Evolutionary conservation across 2,888 invertebrate genomes (phyloP), one percentile per base, ranked within the genome.

Genomic region (Eilema caniola): DNA sequence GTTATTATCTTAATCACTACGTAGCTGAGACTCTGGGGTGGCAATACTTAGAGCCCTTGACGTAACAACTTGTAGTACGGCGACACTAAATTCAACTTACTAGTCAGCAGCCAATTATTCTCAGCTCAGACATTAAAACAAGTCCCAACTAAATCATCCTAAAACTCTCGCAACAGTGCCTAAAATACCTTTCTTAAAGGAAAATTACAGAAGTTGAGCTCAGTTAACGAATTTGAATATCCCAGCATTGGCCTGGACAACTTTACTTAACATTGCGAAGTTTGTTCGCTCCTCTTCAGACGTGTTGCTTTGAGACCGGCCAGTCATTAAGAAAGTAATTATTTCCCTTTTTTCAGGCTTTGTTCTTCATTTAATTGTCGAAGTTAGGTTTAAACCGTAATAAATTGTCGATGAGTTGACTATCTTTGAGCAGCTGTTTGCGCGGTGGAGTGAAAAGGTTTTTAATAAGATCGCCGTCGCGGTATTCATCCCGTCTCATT

Each of bases 281-380:
- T 83, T 83, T 65, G 69, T 67, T 71, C 61, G 60, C 67, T 76
- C 74, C 71, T 70, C 80, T 75, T 75, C 41, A 69, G 74, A 71
- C 80, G 78, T 79, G 82, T 80, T 76, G 79, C 82, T 84, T 84
- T 83, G 83, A 84, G 77, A 82, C 81, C 80, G 79, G 79, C 59
- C 87, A 89, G 87, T 92, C 92, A 89, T 93, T 93, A 92, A 88
- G 88, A 89, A 90, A 90, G 89, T 89, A 90, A 91, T 92, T 91
- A 89, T 92, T 92, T 91, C 85, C 85, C 78, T 89, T 89, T 89
- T 90, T 90, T 88, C 71, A 78, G 83, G 84, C 88, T 90, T 90
- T 90, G 90, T 90, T 86, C 84, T 85, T 90, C 87, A 83, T 92
- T 92, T 93, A 93, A 93, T 93, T 93, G 92, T 90, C 88, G 80